phyloP scores from a whole-genome alignment of 2,888 invertebrate species.

The Macrosoma leucophasiata region DNA sequence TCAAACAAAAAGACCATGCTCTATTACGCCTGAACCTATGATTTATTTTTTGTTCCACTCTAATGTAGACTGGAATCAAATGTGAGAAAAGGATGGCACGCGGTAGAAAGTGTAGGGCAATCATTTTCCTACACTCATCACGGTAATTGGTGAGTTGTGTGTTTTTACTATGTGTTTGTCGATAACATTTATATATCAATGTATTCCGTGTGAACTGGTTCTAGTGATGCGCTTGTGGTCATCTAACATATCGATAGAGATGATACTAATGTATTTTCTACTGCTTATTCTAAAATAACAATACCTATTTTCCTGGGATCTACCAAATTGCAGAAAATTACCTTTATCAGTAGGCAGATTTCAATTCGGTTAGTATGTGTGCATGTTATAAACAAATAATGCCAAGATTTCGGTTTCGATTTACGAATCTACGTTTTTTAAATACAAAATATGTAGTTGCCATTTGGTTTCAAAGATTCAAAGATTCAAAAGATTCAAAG shows the following conservation, averaged over 20 bases:
- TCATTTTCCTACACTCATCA: conserved; percentile 45
- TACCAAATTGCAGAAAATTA: too few species aligned
- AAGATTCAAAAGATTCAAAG: too few species aligned
- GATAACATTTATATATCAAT: conserved; percentile 38
- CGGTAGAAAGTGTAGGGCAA: conserved; percentile 36
- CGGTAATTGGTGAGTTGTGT: conserved; percentile 41
- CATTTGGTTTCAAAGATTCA: too few species aligned
- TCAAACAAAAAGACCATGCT: conserved; percentile 30
- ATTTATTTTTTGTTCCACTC: conserved; percentile 28
- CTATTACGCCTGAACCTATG: conserved; percentile 37
- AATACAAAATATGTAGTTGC: too few species aligned
- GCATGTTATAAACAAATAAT: too few species aligned
- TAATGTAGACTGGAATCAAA: conserved; percentile 16
- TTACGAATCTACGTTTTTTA: too few species aligned
- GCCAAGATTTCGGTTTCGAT: background rate
- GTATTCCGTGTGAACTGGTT: conserved; percentile 28
- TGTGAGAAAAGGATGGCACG: conserved; percentile 31
- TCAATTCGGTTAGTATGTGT: too few species aligned
- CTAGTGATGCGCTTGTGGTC: conserved; percentile 28
- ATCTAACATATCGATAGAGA: conserved; percentile 12
- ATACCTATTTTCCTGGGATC: too few species aligned
- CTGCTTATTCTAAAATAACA: background rate
- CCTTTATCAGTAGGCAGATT: too few species aligned
- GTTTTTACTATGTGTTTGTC: conserved; percentile 41
- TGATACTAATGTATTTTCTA: background rate